phyloP scores from a whole-genome alignment of 2,797 vertebrate species.

The Luscinia luscinia region DNA sequence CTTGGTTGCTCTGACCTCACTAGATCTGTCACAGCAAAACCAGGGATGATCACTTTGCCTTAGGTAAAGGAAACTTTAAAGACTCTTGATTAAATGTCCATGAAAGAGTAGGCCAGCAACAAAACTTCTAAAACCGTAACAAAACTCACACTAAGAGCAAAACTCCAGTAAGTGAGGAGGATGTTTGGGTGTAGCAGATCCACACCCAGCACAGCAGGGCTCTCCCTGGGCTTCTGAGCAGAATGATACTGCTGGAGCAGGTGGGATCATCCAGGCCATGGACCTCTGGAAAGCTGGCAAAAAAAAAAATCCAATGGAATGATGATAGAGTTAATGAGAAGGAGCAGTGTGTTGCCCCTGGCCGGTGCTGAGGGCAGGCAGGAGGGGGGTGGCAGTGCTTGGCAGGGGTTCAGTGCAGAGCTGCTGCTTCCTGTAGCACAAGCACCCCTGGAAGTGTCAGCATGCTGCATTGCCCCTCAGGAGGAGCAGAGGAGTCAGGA shows the following conservation, averaged over 20 bases:
- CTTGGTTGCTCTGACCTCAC: background rate
- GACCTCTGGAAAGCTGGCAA: background rate
- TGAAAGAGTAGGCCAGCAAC: background rate
- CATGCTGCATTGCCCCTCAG: fast-evolving
- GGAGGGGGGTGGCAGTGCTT: fast-evolving
- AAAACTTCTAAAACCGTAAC: background rate
- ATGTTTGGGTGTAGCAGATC: background rate
- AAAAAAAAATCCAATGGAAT: background rate
- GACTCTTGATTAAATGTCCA: background rate
- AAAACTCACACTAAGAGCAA: background rate
- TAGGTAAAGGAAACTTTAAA: background rate
- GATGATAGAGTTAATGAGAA: background rate
- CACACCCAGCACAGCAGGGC: background rate
- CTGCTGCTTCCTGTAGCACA: background rate
- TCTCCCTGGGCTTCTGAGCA: background rate
- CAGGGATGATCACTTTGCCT: background rate
- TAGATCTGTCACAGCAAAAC: background rate
- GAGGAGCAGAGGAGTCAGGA: background rate
- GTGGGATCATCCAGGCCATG: background rate
- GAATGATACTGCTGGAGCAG: background rate
- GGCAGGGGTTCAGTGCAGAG: no score
- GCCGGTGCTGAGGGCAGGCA: background rate
- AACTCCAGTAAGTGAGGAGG: background rate
- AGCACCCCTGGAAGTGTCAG: fast-evolving
- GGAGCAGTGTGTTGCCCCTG: background rate